Percentiles rank a stretch among this genome's conserved stretches.
Conservation (phyloP, 1,140 invertebrate genomes). For the Caenorhabditis brenneri region DNA sequence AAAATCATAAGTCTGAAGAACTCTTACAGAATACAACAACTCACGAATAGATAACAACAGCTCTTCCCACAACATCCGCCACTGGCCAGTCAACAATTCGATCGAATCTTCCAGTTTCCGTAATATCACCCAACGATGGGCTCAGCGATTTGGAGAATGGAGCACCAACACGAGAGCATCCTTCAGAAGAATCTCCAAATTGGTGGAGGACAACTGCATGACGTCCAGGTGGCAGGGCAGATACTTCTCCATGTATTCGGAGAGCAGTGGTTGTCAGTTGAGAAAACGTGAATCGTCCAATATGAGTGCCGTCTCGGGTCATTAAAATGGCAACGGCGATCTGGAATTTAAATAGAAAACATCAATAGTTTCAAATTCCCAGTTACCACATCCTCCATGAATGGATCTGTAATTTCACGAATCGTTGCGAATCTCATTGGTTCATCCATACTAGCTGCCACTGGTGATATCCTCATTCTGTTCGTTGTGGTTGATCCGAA, state of each 20-base stretch:
- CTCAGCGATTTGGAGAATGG: conserved; percentile 31
- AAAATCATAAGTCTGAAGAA: not conserved
- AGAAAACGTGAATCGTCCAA: conserved; percentile 37
- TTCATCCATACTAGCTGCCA: conserved; percentile 43
- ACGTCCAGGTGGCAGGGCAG: conserved; percentile 3
- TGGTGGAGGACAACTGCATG: conserved; percentile 52
- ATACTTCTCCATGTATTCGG: conserved; percentile 28
- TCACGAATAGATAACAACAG: conserved; percentile 45
- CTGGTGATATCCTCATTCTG: conserved; percentile 10
- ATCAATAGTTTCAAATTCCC: not conserved
- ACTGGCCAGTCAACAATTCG: conserved; percentile 49
- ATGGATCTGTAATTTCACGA: conserved; percentile 36
- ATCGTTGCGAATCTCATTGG: conserved; percentile 37
- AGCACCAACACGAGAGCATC: conserved; percentile 41
- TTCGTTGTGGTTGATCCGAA: not conserved
- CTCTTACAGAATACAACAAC: not conserved
- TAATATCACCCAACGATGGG: conserved; percentile 43
- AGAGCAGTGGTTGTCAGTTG: conserved; percentile 37
- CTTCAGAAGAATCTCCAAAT: conserved; percentile 49
- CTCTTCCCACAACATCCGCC: conserved; percentile 48
- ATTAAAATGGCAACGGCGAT: conserved; percentile 33
- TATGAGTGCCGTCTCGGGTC: not conserved
- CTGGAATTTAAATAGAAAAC: not conserved
- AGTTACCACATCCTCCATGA: conserved; percentile 24
- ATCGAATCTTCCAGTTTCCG: conserved; percentile 13